A percentile compares a stretch with the other conserved stretches of the same genome.
phyloP scores from a whole-genome alignment of 1,140 invertebrate species.

The Oncopodura yosiiana region DNA sequence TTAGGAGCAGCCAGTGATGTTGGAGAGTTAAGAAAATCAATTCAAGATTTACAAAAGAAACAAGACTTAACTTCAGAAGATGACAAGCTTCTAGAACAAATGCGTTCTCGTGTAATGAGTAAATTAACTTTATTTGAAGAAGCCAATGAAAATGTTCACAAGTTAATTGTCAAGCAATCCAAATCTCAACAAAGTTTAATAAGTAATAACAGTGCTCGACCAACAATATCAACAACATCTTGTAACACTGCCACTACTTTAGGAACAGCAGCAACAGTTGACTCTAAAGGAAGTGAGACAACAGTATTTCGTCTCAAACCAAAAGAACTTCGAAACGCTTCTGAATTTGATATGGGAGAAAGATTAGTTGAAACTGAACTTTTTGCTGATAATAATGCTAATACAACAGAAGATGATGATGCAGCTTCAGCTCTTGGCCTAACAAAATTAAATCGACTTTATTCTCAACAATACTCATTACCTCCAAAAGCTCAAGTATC shows the following conservation, averaged over 20 bases:
- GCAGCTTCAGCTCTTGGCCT: slow-evolving; percentile 1
- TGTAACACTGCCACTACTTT: no score
- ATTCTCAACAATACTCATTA: not conserved
- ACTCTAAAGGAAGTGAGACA: not conserved
- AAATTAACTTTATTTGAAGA: slow-evolving; percentile 19
- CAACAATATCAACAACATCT: no score
- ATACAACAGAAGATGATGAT: not conserved
- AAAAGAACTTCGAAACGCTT: not conserved
- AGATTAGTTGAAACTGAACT: not conserved
- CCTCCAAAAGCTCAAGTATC: not conserved
- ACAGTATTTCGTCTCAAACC: not conserved
- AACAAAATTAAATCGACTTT: not conserved
- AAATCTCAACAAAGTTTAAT: not conserved
- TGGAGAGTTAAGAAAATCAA: slow-evolving; percentile 9
- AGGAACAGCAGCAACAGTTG: not conserved
- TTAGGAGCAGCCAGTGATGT: slow-evolving; percentile 14
- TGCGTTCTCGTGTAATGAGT: slow-evolving; percentile 2
- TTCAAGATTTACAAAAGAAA: slow-evolving; percentile 15
- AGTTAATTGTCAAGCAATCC: not conserved
- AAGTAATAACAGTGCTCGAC: no score
- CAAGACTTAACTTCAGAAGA: not conserved
- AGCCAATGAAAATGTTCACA: slow-evolving; percentile 6
- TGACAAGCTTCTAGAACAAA: not conserved
- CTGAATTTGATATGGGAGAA: not conserved
- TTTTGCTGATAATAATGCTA: not conserved